Base-by-base conservation (phyloP, 2,113 vertebrate species). In the Callospermophilus lateralis region DNA sequence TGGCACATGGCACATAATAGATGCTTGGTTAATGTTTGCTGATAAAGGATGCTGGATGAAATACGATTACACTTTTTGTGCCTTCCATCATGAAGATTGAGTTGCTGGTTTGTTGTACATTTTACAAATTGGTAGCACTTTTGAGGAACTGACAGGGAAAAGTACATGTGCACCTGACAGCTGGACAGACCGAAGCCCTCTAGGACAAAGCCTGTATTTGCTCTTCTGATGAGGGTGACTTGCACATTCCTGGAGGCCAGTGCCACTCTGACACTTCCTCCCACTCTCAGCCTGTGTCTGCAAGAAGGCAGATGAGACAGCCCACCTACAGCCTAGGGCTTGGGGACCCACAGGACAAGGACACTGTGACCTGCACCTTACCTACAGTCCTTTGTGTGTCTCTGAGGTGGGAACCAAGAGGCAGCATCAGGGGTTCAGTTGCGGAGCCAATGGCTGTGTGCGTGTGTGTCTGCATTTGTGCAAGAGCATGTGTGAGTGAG, bases 1-100 rank as follows among this genome's bases (percentile, higher is more conserved):
- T 6, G 48, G 39, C 0, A 11, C 65, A 34, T 0, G 7, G 28
- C 20, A 20, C 6, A 0, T 11, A 42, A 42, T 0, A 74, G 45
- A 48, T 12, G 37, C 34, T 80, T 53, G 30, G 4, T 16, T 48
- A 70, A 76, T 11, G 11, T 37, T 39, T 77, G 34, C 4, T 3
- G 67, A 80, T 55, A 45, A 91, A 51, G 48, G 58, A 37, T 7
- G 42, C 55, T n/a, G 1, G 17, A 22, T 16, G 63, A 51, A 65
- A 90, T 61, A 12, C 8, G 81, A 24, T 30, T 4, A n/a, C 70
- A 63, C 37, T 6, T 80, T 72, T 17, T n/a, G 34, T n/a, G n/a
- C n/a, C 30, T 20, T 78, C 68, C 61, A 34, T 42, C 2, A 2
- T 20, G 13, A 88, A 53, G 81, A 37, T 28, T 32, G 24, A 51